Conservation (phyloP, 2,888 invertebrate species). For the Phymatocera aterrima region DNA sequence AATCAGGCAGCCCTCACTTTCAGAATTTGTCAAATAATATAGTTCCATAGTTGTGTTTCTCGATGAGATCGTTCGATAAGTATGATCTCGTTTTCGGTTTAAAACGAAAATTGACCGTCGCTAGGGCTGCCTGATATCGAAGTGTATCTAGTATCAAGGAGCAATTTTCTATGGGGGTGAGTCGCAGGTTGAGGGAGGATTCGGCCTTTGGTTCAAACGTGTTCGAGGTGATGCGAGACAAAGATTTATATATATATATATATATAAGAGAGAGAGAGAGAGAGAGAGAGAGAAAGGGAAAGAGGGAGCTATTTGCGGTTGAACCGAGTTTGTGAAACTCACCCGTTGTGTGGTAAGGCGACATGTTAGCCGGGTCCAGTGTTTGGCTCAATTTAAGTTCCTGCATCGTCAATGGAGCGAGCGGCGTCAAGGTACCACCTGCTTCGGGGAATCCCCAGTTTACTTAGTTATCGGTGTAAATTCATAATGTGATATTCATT, state of each 20-base stretch:
- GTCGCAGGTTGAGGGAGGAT: slow-evolving; percentile 32
- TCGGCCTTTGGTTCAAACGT: slow-evolving; percentile 19
- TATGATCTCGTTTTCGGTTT: neutral
- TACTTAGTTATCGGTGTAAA: neutral
- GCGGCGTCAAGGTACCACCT: slow-evolving; percentile 82
- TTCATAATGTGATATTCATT: no score
- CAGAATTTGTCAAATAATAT: no score
- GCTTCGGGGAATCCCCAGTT: slow-evolving; percentile 72
- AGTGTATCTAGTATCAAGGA: neutral
- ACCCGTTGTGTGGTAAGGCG: slow-evolving; percentile 84
- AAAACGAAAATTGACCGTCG: neutral
- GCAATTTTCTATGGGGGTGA: neutral
- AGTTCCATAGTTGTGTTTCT: no score
- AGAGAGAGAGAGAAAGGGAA: slow-evolving; percentile 50
- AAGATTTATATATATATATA: no score
- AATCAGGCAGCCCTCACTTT: no score
- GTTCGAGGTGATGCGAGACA: slow-evolving; percentile 45
- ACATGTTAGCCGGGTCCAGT: slow-evolving; percentile 80
- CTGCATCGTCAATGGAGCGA: slow-evolving; percentile 86
- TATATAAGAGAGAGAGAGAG: slow-evolving; percentile 56
- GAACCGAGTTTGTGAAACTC: slow-evolving; percentile 67
- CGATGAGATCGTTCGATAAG: no score
- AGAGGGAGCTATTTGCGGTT: slow-evolving; percentile 5
- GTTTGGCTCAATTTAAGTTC: slow-evolving; percentile 84
- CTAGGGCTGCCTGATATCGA: neutral